phyloP scores from a whole-genome alignment of 2,888 invertebrate species.

The Harpagoxenus sublaevis region DNA sequence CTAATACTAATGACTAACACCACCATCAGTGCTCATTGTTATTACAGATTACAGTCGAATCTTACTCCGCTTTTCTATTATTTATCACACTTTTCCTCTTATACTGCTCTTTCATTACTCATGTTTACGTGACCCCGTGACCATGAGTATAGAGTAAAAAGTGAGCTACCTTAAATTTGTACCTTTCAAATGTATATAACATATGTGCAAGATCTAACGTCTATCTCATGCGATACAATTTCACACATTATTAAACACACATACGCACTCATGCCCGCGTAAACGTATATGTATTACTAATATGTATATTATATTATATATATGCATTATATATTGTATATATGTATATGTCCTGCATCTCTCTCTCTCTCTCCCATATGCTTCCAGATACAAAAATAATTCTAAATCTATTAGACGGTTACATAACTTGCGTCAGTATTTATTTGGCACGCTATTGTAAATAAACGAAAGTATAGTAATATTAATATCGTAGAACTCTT shows the following conservation, averaged over 20 bases:
- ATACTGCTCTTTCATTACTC: neutral
- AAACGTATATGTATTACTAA: neutral
- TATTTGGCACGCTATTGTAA: neutral
- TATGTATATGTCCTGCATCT: neutral
- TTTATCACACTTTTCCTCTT: neutral
- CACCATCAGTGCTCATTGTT: neutral
- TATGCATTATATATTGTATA: neutral
- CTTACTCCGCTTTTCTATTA: neutral
- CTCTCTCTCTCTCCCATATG: neutral
- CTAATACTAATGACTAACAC: conserved; percentile 30
- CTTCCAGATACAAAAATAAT: conserved; percentile 19
- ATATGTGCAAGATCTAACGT: conserved; percentile 9
- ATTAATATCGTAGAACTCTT: neutral
- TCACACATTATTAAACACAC: neutral
- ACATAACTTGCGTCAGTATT: conserved; percentile 16
- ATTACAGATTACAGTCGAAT: neutral
- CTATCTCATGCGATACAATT: conserved; percentile 13
- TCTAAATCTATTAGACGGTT: neutral
- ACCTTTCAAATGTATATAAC: conserved; percentile 22
- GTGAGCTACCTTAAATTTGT: conserved; percentile 34
- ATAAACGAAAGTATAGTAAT: neutral
- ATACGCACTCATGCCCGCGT: neutral
- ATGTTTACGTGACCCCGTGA: neutral
- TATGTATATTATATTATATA: neutral
- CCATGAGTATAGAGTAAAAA: conserved; percentile 4